A percentile compares a stretch with the other conserved stretches of the same genome.
Evolutionary conservation across 2,797 vertebrate species (phyloP).

Genomic region (Simalia tracyae): DNA sequence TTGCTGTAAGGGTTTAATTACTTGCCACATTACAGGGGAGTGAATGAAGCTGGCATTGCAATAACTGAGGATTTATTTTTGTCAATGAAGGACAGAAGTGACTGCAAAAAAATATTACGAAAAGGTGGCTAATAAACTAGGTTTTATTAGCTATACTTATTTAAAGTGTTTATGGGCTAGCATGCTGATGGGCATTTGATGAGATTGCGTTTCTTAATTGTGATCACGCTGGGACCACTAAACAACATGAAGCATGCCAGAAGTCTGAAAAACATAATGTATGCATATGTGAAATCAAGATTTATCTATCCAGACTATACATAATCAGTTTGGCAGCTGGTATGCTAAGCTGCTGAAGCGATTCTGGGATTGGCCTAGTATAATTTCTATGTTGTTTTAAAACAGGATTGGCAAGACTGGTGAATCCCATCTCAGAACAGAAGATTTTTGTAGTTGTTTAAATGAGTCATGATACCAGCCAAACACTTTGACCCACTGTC

Average conservation of each 20-base stretch:
- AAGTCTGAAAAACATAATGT: conserved; percentile 57
- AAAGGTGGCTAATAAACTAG: conserved; percentile 55
- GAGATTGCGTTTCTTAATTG: conserved; percentile 49
- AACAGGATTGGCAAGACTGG: conserved; percentile 55
- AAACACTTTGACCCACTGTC: background rate
- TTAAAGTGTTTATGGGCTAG: conserved; percentile 54
- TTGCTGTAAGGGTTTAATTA: conserved; percentile 53
- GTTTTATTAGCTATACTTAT: conserved; percentile 57
- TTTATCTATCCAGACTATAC: conserved; percentile 62
- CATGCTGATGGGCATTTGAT: conserved; percentile 49
- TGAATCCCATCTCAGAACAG: conserved; percentile 25
- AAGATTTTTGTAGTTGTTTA: background rate
- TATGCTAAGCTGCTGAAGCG: conserved; percentile 44
- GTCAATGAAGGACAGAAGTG: conserved; percentile 50
- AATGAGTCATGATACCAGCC: background rate
- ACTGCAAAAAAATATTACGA: conserved; percentile 49
- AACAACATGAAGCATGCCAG: conserved; percentile 35
- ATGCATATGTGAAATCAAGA: conserved; percentile 60
- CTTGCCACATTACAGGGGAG: conserved; percentile 51
- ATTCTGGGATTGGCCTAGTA: conserved; percentile 50
- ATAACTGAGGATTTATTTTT: conserved; percentile 59
- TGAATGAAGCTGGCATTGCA: conserved; percentile 40
- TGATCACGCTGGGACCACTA: conserved; percentile 51
- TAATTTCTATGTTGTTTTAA: conserved; percentile 57
- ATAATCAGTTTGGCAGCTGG: conserved; percentile 61